Evolutionary conservation across 2,797 vertebrate genomes (phyloP).

Genomic region (Falco columbarius): DNA sequence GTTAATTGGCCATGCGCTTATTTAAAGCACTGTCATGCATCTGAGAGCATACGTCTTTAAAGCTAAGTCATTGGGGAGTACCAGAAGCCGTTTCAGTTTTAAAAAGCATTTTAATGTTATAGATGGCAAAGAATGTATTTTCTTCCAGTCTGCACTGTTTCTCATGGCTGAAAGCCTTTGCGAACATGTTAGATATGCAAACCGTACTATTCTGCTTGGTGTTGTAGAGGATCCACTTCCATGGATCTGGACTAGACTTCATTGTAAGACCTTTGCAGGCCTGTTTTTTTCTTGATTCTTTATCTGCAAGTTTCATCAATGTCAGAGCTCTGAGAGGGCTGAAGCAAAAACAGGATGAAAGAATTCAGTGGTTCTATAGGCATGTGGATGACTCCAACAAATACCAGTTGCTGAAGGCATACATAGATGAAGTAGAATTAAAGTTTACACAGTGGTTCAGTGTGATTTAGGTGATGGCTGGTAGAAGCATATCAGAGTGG

Average conservation of each 20-base stretch:
- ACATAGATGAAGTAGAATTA: background rate
- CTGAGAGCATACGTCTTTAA: background rate
- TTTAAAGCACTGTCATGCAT: background rate
- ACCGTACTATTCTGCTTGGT: background rate
- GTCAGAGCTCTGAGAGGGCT: background rate
- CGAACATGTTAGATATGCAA: background rate
- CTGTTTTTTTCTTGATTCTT: background rate
- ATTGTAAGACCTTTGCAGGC: background rate
- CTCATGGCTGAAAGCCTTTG: background rate
- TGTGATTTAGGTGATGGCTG: background rate
- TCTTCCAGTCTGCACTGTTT: background rate
- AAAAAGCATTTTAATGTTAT: background rate
- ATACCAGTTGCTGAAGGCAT: background rate
- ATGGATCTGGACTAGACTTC: background rate
- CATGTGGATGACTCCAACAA: background rate
- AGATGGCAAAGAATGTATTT: background rate
- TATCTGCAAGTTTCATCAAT: background rate
- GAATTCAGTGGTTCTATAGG: background rate
- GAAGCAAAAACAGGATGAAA: background rate
- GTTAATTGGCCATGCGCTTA: background rate
- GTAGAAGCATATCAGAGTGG: background rate
- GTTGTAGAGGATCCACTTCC: background rate
- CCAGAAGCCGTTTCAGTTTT: background rate
- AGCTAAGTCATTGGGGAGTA: background rate
- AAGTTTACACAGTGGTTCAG: background rate